Evolutionary conservation across 30 jellyfish, hydroid and myxozoan species (phyloP), one percentile per base, ranked within the genome.

Genomic region (Cassiopea xamachana): DNA sequence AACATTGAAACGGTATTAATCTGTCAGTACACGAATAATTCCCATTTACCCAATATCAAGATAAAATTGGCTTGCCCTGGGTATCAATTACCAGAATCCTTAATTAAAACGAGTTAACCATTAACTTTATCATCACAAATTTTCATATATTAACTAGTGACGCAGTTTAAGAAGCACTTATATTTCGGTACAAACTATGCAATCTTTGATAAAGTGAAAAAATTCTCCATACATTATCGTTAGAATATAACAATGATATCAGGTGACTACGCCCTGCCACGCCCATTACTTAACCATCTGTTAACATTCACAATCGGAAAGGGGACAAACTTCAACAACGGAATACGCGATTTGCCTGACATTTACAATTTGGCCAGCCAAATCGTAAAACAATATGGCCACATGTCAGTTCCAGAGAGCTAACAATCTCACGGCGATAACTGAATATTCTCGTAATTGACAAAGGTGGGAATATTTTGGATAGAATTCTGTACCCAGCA

Each of bases 121-220:
- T 80, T 48, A 48, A 80, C 88, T 1, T 46, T 75, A 75, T 80
- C 81, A 80, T 62, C 88, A 2, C 75, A 27, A 81, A 79, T 79
- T 60, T 59, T 79, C 77, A 79, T 79, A 79, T 44, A 79, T 27
- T 27, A 79, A 79, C 88, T 1, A 79, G 88, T 79, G 19, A 79
- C 80, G 84, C 69, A 58, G 55, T 81, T 82, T 55, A 16, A 82
- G 9, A 0, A 82, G 60, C 64, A 59, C 46, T 39, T 49, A 83
- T 8, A 81, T 81, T 81, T 81, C 76, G 84, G 84, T 75, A 75
- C 84, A 75, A 75, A 46, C 14, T 75, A 81, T 81, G 73, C 46
- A 81, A 51, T 81, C 39, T 81, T 81, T 51, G 45, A 46, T n/a
- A 60, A 5, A 81, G 47, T 60, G 7, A 81, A 84, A 0, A n/a